Conservation (phyloP, 2,888 invertebrate species). For the Pristionchus exspectatus region DNA sequence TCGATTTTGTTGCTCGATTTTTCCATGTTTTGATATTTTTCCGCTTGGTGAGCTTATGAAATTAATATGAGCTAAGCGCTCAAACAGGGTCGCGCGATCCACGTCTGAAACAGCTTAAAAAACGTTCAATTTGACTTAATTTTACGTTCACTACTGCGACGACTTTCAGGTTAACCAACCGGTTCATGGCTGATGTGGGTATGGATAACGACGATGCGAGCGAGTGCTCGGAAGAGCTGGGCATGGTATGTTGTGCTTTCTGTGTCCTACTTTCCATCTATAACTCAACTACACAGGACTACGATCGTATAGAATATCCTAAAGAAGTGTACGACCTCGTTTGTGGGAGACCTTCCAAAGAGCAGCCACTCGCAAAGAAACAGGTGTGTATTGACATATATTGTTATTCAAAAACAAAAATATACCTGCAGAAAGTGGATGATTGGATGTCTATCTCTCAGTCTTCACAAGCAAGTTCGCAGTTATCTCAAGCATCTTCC, state of each 20-base stretch:
- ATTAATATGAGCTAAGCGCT: background rate
- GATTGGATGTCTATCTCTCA: background rate
- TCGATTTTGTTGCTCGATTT: background rate
- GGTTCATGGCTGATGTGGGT: background rate
- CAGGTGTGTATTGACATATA: background rate
- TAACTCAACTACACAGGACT: background rate
- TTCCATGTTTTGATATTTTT: background rate
- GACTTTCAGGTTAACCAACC: background rate
- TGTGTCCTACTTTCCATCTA: background rate
- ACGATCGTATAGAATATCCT: background rate
- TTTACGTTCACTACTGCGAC: background rate
- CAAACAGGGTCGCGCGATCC: background rate
- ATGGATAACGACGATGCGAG: background rate
- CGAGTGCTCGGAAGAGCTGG: background rate
- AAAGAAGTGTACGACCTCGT: background rate
- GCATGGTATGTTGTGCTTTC: background rate
- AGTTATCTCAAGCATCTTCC: background rate
- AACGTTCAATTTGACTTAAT: background rate
- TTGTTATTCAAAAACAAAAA: background rate
- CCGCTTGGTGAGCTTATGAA: background rate
- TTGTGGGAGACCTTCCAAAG: background rate
- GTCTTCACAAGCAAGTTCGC: background rate
- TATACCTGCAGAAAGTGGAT: background rate
- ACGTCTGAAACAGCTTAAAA: background rate
- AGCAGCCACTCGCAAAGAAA: background rate